These are phyloP conservation scores for Pagrus major DNA, from an alignment of 2,113 vertebrate genomes.

Conservation along the genomic window DNA sequence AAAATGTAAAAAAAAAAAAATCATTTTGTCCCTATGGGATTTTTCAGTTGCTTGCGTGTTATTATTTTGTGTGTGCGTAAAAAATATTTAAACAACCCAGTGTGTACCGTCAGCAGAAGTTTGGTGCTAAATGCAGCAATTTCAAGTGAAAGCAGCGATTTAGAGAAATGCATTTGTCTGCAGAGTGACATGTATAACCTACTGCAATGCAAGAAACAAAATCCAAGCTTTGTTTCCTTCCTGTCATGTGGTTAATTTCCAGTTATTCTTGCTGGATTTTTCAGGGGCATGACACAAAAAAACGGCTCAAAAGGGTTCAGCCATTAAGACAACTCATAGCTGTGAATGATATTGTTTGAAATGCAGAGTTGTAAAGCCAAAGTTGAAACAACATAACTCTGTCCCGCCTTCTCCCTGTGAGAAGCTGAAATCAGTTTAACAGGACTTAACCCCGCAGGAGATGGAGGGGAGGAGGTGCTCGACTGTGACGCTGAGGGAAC, in stretches of 20 bases:
- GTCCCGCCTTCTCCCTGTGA: constrained; percentile 34
- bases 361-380: constrained; percentile 77
- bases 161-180: constrained; percentile 48
- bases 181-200: constrained; percentile 51
- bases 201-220: constrained; percentile 65
- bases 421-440: constrained; percentile 43
- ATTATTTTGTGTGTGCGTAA: constrained; percentile 70
- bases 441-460: constrained; percentile 28
- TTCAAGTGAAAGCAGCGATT: constrained; percentile 55
- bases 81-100: constrained; percentile 79
- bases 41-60: constrained; percentile 73
- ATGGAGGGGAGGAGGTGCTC: constrained; percentile 36
- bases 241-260: constrained; percentile 55
- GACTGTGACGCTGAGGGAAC: constrained; percentile 54
- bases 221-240: constrained; percentile 58
- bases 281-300: constrained; percentile 64
- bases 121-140: constrained; percentile 81
- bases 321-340: constrained; percentile 73
- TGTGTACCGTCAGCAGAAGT: constrained; percentile 72
- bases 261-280: constrained; percentile 60
- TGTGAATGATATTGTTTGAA: constrained; percentile 79
- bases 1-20: constrained; percentile 58
- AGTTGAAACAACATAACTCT: constrained; percentile 61
- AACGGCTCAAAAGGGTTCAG: constrained; percentile 57
- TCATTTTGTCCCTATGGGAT: constrained; percentile 94